phyloP scores from a whole-genome alignment of 2,113 vertebrate genomes.

The Oriolus oriolus region DNA sequence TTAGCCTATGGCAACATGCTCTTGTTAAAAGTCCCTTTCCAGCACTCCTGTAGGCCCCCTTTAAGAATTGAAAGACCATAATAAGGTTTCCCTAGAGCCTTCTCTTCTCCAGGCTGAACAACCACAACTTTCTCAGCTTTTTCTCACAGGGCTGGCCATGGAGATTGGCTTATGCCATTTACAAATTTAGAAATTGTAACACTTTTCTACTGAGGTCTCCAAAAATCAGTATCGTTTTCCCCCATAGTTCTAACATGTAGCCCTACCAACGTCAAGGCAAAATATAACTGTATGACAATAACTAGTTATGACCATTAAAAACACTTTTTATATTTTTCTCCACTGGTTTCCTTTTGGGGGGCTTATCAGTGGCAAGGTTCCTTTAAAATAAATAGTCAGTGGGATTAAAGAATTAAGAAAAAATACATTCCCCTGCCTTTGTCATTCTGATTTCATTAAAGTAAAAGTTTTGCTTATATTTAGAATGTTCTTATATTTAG shows the following conservation, averaged over 20 bases:
- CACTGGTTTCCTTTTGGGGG: background rate
- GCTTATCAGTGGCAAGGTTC: background rate
- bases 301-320: background rate
- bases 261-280: background rate
- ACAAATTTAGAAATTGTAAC: background rate
- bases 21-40: background rate
- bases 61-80: background rate
- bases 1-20: background rate
- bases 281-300: background rate
- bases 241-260: background rate
- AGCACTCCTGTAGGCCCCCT: background rate
- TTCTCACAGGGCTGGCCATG: background rate
- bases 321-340: background rate
- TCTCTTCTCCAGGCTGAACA: background rate
- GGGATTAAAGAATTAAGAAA: background rate
- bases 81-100: background rate
- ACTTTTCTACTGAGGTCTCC: background rate
- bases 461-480: background rate
- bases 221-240: background rate
- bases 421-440: background rate
- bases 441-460: background rate
- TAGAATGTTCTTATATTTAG: background rate
- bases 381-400: background rate
- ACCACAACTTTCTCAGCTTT: background rate
- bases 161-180: background rate